Evolutionary conservation across 2,113 vertebrate species (phyloP).

Genomic region (Papio anubis): DNA sequence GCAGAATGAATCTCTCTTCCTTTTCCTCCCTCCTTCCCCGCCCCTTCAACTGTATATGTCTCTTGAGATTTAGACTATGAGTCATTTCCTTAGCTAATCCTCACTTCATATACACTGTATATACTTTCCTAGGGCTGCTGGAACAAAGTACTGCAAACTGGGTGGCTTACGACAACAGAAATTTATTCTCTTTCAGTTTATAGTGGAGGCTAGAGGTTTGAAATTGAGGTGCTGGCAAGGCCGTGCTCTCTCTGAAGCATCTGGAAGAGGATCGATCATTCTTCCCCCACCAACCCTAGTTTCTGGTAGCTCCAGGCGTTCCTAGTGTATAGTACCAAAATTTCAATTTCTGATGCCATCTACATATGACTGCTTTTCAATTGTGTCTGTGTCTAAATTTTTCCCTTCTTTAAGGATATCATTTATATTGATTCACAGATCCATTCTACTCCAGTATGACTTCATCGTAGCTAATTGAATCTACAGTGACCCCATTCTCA

Average conservation of each 20-base stretch:
- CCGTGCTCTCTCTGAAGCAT: background rate
- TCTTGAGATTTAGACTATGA: background rate
- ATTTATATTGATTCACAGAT: background rate
- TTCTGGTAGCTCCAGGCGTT: background rate
- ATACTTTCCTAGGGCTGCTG: background rate
- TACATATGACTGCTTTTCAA: background rate
- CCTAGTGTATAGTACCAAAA: background rate
- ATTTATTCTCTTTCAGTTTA: background rate
- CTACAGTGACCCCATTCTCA: background rate
- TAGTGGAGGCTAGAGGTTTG: background rate
- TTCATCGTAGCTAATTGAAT: background rate
- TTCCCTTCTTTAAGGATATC: background rate
- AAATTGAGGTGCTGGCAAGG: background rate
- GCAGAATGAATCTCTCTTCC: background rate
- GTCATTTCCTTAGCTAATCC: background rate
- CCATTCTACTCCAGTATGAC: background rate
- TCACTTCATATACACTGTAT: background rate
- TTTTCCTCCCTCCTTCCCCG: fast-evolving
- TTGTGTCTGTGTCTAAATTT: background rate
- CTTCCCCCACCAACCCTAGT: background rate
- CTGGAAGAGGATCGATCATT: background rate
- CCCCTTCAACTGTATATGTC: background rate
- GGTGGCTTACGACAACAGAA: background rate
- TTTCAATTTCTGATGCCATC: background rate
- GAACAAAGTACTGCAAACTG: background rate